phyloP scores from a whole-genome alignment of 2,797 vertebrate species.

The Sylvia borin region DNA sequence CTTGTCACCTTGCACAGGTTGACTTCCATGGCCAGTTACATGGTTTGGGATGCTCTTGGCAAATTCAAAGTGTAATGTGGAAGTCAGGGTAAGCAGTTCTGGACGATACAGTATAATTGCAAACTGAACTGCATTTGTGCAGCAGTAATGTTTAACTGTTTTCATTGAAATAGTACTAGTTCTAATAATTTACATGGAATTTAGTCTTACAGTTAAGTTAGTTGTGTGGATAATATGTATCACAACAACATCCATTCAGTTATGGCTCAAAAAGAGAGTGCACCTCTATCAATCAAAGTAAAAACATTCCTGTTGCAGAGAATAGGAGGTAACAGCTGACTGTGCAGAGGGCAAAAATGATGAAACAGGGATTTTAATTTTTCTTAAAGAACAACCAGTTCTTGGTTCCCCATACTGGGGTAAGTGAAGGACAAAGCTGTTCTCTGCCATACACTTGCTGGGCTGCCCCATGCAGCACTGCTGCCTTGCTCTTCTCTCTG shows the following conservation, averaged over 20 bases:
- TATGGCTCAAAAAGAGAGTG: neutral
- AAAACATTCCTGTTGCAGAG: neutral
- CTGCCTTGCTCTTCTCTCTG: neutral
- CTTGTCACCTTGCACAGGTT: fast-evolving
- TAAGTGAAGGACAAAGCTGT: neutral
- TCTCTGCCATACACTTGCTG: neutral
- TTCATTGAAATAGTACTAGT: neutral
- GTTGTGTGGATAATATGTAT: neutral
- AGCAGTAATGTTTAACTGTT: neutral
- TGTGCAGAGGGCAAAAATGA: neutral
- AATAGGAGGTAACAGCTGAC: neutral
- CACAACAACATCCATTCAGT: neutral
- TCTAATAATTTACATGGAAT: neutral
- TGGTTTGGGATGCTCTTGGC: neutral
- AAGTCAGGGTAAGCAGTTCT: neutral
- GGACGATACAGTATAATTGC: neutral
- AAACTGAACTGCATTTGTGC: neutral
- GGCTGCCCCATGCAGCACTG: neutral
- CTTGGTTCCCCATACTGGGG: neutral
- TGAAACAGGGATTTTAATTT: neutral
- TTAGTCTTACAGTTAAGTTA: neutral
- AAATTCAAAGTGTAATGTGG: neutral
- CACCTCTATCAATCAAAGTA: neutral
- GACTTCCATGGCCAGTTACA: neutral
- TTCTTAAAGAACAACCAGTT: neutral